Percentiles rank a stretch among this genome's conserved stretches.
Evolutionary conservation across 2,113 vertebrate genomes (phyloP).

Genomic region (Neomonachus schauinslandi): DNA sequence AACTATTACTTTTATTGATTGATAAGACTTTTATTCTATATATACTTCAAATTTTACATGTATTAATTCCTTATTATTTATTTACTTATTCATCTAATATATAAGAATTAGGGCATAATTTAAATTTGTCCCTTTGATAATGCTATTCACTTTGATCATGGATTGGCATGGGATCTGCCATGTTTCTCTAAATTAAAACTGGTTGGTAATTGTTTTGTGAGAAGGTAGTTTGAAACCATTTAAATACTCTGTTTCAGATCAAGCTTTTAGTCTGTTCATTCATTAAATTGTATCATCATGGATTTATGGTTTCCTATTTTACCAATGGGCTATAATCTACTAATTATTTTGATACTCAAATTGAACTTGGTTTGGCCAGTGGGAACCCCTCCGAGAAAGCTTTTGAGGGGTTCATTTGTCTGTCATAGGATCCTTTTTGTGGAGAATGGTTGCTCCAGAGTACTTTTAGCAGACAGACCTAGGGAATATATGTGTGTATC

Average conservation of each 20-base stretch:
- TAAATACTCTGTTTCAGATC: constrained; percentile 2
- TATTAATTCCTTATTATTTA: neutral
- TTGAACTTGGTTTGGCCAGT: neutral
- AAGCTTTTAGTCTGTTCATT: neutral
- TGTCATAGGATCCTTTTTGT: neutral
- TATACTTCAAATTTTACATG: neutral
- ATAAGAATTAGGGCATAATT: neutral
- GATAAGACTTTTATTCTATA: neutral
- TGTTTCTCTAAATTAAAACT: neutral
- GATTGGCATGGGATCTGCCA: neutral
- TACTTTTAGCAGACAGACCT: neutral
- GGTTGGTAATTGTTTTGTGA: neutral
- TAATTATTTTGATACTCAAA: neutral
- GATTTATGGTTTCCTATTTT: neutral
- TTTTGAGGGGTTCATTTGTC: neutral
- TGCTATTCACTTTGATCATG: neutral
- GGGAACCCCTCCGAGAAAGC: neutral
- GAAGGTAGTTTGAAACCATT: neutral
- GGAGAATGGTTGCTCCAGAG: neutral
- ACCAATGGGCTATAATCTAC: neutral
- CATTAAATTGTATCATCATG: neutral
- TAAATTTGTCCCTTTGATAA: neutral
- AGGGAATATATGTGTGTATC: neutral
- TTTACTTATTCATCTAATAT: neutral
- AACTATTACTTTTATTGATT: neutral